Conservation (phyloP, 2,797 vertebrate species). For the Cuniculus paca region DNA sequence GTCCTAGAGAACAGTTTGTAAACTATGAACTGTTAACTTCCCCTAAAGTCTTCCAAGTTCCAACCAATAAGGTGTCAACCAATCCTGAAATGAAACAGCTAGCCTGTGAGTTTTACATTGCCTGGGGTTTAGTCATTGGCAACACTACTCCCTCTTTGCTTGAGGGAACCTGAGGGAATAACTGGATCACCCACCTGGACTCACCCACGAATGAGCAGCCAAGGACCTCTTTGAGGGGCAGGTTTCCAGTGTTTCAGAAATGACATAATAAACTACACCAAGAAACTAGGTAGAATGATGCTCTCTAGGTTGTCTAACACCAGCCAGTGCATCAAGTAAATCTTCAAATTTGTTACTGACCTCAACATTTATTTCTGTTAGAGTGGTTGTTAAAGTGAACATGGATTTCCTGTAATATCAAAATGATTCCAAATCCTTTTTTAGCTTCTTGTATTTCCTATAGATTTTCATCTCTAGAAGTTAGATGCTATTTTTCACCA, state of each 20-base stretch:
- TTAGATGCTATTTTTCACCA: conserved; percentile 30
- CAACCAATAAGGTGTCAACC: conserved; percentile 33
- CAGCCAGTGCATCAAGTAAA: not conserved
- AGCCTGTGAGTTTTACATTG: conserved; percentile 2
- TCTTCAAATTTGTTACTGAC: not conserved
- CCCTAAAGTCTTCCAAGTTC: conserved; percentile 32
- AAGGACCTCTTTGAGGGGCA: not conserved
- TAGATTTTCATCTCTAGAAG: conserved; percentile 37
- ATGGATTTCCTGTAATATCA: not conserved
- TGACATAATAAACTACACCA: not conserved
- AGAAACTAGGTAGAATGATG: not conserved
- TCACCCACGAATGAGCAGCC: not conserved
- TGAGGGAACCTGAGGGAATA: not conserved
- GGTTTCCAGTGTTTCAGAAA: conserved; percentile 42
- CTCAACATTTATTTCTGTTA: not conserved
- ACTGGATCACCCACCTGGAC: not conserved
- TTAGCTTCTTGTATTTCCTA: not conserved
- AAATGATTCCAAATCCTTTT: conserved; percentile 1
- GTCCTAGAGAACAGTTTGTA: conserved; percentile 56
- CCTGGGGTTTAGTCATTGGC: not conserved
- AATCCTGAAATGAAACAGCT: conserved; percentile 44
- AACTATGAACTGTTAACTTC: conserved; percentile 53
- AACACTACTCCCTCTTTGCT: not conserved
- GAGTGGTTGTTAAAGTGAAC: not conserved
- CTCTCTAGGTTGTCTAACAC: not conserved